A percentile compares a stretch with the other conserved stretches of the same genome.
Conservation (phyloP, 1,140 invertebrate genomes). For the Drosophila sechellia region DNA sequence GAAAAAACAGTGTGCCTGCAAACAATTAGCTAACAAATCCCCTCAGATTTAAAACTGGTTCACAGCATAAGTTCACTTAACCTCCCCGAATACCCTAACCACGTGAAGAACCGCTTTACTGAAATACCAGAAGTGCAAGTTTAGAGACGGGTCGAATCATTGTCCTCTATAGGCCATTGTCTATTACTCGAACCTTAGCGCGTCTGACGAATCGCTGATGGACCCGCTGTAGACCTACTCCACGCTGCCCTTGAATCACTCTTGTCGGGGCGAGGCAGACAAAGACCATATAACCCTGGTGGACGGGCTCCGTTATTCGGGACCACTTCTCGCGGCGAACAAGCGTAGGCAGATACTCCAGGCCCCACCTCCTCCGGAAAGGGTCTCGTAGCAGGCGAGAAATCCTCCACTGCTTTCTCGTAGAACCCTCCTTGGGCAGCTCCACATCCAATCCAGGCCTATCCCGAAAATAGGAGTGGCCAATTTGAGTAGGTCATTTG, state of each 20-base stretch:
- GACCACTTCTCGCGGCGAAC: constrained; percentile 38
- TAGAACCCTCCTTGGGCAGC: background rate
- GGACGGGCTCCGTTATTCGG: constrained; percentile 1
- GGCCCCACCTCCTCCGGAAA: constrained; percentile 14
- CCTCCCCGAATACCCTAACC: no score
- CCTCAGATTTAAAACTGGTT: no score
- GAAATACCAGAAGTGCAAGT: no score
- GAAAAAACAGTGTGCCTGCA: no score
- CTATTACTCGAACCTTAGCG: background rate
- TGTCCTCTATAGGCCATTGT: no score
- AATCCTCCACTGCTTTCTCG: background rate
- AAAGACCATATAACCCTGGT: constrained; percentile 22
- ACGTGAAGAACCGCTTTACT: no score
- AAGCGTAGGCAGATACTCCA: constrained; percentile 30
- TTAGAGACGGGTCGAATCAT: no score
- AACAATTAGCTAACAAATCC: no score
- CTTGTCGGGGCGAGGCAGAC: background rate
- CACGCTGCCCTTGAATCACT: constrained; percentile 2
- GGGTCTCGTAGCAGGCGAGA: background rate
- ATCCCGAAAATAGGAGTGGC: background rate
- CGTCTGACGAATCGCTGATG: constrained; percentile 1
- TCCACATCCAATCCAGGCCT: background rate
- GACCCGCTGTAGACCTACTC: background rate
- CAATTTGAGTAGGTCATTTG: background rate
- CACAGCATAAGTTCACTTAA: no score